These are phyloP conservation scores for Threskiornis aethiopicus DNA, from an alignment of 2,797 vertebrate species.

Conservation along the genomic window DNA sequence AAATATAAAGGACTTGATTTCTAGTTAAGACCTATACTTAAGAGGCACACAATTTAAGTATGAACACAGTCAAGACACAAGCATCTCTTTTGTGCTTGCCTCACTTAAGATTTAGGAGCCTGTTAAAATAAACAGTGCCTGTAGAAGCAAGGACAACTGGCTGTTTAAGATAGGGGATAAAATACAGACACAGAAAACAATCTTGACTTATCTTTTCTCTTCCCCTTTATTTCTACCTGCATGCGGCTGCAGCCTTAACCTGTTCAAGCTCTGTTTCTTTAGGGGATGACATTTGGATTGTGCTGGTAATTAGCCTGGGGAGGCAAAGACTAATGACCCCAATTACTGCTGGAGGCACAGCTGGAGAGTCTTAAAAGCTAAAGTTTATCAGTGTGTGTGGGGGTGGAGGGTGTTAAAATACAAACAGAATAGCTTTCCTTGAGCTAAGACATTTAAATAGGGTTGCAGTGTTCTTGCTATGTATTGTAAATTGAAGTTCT, in stretches of 20 bases:
- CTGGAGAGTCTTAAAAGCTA: slow-evolving; percentile 39
- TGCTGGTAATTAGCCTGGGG: slow-evolving; percentile 31
- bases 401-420: neutral
- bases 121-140: neutral
- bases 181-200: neutral
- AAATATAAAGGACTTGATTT: neutral
- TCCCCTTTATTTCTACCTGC: neutral
- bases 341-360: slow-evolving; percentile 32
- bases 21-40: neutral
- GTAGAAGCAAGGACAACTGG: neutral
- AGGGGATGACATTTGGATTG: slow-evolving; percentile 27
- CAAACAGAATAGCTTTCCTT: neutral
- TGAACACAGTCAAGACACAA: neutral
- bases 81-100: neutral
- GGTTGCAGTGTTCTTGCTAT: neutral
- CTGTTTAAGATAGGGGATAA: neutral
- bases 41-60: neutral
- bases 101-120: neutral
- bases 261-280: neutral
- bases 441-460: neutral
- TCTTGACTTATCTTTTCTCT: neutral
- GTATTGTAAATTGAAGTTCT: neutral
- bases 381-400: slow-evolving; percentile 11
- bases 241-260: neutral
- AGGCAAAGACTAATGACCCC: slow-evolving; percentile 46